A percentile compares a stretch with the other conserved stretches of the same genome.
These are phyloP conservation scores for Enteromius trimaculatus DNA, from an alignment of 2,797 vertebrate genomes.

Conservation along the genomic window DNA sequence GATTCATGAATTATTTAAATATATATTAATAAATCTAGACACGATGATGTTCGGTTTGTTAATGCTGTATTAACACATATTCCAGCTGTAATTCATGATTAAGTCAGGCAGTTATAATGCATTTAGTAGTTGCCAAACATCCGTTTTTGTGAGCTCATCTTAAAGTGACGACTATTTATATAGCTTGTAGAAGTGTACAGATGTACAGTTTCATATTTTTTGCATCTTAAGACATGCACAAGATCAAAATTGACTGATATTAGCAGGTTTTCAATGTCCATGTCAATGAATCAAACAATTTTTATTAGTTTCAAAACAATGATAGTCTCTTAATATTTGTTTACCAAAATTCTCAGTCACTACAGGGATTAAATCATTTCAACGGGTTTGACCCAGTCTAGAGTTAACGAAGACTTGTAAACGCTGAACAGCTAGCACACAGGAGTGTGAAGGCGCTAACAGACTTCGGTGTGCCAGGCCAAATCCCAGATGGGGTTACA, in stretches of 20 bases:
- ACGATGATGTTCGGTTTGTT: no score
- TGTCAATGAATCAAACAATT: not conserved
- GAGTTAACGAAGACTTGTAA: constrained; percentile 23
- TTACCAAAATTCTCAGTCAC: constrained; percentile 18
- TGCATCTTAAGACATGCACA: not conserved
- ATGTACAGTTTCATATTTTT: no score
- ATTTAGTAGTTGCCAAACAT: no score
- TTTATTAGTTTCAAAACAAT: not conserved
- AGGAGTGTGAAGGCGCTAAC: constrained; percentile 1
- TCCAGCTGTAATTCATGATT: no score
- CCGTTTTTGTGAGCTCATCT: no score
- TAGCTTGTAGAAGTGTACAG: no score
- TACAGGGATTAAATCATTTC: constrained; percentile 3
- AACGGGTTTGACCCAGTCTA: constrained; percentile 17
- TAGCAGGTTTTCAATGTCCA: not conserved
- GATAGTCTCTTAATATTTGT: not conserved
- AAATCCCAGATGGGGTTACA: constrained; percentile 30
- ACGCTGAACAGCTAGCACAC: not conserved
- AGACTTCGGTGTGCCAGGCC: constrained; percentile 26
- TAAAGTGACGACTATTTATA: no score
- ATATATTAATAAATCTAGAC: no score
- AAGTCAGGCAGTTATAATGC: no score
- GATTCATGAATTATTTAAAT: no score
- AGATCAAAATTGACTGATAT: not conserved
- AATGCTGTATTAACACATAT: no score